These are phyloP conservation scores for Lathronympha strigana DNA, from an alignment of 2,888 invertebrate genomes.

Conservation along the genomic window DNA sequence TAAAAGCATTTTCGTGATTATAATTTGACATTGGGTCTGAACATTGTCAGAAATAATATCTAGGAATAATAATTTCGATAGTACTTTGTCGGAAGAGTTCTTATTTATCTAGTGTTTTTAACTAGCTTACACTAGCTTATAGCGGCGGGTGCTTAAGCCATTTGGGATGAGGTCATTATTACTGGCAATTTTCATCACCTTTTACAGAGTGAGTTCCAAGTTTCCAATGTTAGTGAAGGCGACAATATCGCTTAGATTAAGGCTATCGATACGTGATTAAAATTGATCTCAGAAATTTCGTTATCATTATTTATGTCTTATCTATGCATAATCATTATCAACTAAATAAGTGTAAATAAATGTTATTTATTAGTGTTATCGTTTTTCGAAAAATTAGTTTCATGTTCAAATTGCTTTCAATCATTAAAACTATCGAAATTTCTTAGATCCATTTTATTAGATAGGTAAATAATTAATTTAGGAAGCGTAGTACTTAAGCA, in stretches of 20 bases:
- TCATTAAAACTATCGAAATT: conserved; percentile 45
- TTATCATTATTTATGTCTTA: background rate
- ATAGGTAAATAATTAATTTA: conserved; percentile 68
- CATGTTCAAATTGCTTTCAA: background rate
- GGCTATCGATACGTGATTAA: conserved; percentile 52
- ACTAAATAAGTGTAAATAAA: background rate
- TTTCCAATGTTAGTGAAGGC: conserved; percentile 53
- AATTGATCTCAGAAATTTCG: conserved; percentile 49
- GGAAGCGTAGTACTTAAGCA: conserved; percentile 62
- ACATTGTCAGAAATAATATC: no score
- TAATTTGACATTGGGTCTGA: background rate
- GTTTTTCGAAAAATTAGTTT: background rate
- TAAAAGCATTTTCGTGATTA: background rate
- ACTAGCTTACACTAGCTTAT: no score
- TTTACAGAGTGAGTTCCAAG: no score
- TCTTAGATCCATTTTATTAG: conserved; percentile 59
- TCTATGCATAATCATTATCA: no score
- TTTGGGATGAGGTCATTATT: background rate
- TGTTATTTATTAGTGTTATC: background rate
- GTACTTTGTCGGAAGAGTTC: no score
- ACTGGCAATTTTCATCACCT: background rate
- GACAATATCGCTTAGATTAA: conserved; percentile 75
- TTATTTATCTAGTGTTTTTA: no score
- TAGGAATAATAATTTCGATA: no score
- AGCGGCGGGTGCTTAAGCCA: background rate